Conservation (phyloP, 2,797 vertebrate genomes). For the Holocentrus rufus region DNA sequence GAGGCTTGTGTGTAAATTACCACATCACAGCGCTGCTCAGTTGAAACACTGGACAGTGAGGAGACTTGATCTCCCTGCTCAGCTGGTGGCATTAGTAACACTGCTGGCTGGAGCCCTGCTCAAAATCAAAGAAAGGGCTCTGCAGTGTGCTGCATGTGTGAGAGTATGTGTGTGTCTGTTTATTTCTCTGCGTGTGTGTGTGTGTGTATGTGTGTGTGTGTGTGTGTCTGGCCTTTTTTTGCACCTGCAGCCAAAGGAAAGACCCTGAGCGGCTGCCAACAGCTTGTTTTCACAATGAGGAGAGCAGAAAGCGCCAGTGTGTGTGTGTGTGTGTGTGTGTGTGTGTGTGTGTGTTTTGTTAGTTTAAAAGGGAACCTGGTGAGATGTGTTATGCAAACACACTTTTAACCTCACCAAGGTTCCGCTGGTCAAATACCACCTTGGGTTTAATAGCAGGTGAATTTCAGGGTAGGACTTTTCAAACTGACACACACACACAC, state of each 20-base stretch:
- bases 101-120: conserved; percentile 36
- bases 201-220: conserved; percentile 2
- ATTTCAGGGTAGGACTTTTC: conserved; percentile 12
- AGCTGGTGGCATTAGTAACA: conserved; percentile 68
- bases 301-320: conserved; percentile 34
- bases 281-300: conserved; percentile 55
- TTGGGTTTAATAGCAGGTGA: conserved; percentile 51
- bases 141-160: conserved; percentile 31
- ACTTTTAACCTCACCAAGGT: conserved; percentile 25
- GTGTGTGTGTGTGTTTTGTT: conserved; percentile 4
- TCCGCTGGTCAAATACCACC: conserved; percentile 5
- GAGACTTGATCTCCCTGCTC: conserved; percentile 55
- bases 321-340: conserved; percentile 6
- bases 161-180: background rate
- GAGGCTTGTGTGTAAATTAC: conserved; percentile 40
- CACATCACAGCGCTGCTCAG: conserved; percentile 54
- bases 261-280: conserved; percentile 49
- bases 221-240: conserved; percentile 15
- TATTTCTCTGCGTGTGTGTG: conserved; percentile 10
- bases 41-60: conserved; percentile 43
- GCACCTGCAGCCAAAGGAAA: conserved; percentile 57
- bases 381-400: conserved; percentile 55
- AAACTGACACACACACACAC: background rate
- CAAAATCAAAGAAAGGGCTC: conserved; percentile 58
- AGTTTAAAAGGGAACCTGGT: conserved; percentile 36